Percentiles rank a stretch among this genome's conserved stretches.
These are phyloP conservation scores for Coenonympha arcania DNA, from an alignment of 2,888 invertebrate genomes.

Conservation along the genomic window DNA sequence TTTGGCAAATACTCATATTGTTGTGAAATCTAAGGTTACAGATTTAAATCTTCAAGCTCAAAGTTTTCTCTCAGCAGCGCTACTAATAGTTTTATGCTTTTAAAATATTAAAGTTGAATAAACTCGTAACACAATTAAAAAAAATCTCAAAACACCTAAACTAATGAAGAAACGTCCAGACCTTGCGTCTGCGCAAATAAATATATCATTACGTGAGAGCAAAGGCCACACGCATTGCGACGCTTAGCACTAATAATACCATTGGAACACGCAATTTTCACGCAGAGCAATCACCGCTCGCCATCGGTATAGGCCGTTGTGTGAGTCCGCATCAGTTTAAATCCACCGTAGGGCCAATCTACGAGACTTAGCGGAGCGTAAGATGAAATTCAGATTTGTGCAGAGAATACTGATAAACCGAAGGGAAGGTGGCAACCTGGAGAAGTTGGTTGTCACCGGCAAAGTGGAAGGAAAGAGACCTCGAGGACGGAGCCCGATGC, in stretches of 20 bases:
- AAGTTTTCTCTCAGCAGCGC: no score
- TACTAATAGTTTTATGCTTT: no score
- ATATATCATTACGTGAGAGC: slow-evolving; percentile 1
- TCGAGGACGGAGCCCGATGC: no score
- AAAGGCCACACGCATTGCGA: slow-evolving; percentile 29
- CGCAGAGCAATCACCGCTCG: slow-evolving; percentile 23
- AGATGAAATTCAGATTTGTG: no score
- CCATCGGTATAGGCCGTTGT: slow-evolving; percentile 1
- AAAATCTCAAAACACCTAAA: background rate
- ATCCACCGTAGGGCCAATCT: slow-evolving; percentile 3
- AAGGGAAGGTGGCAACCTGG: no score
- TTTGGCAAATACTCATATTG: no score
- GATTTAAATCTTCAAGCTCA: no score
- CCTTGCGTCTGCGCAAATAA: background rate
- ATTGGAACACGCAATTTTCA: slow-evolving; percentile 58
- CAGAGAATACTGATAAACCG: no score
- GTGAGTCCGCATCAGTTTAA: slow-evolving; percentile 11
- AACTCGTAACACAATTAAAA: background rate
- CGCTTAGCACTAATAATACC: slow-evolving; percentile 43
- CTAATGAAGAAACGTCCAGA: background rate
- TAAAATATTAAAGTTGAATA: background rate
- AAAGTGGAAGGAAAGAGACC: no score
- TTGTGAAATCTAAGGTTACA: no score
- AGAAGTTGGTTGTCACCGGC: no score
- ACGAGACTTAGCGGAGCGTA: background rate